Conservation (phyloP, 2,888 invertebrate genomes). For the Cryptocephalus primarius region DNA sequence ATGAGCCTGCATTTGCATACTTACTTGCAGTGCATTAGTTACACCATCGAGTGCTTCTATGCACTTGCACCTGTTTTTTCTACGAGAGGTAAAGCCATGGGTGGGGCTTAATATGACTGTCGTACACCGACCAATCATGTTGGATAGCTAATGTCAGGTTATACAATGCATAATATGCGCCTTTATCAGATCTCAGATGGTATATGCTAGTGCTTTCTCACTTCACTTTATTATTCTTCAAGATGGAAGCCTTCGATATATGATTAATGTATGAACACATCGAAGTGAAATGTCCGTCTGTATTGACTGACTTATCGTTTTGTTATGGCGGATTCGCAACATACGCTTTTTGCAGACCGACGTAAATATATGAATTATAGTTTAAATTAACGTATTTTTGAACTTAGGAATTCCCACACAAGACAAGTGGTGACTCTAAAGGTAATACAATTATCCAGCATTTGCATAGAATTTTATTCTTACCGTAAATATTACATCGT, state of each 20-base stretch:
- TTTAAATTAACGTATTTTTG: too few relatives aligned
- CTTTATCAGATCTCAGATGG: constrained; percentile 27
- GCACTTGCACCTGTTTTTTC: not conserved
- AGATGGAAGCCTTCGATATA: constrained; percentile 37
- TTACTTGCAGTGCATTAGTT: not conserved
- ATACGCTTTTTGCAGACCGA: too few relatives aligned
- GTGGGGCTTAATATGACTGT: not conserved
- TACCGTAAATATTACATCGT: too few relatives aligned
- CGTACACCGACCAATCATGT: constrained; percentile 34
- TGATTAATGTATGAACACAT: constrained; percentile 7
- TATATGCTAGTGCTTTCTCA: constrained; percentile 23
- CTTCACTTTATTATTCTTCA: constrained; percentile 32
- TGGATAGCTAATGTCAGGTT: constrained; percentile 37
- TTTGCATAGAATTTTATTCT: too few relatives aligned
- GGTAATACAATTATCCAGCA: too few relatives aligned
- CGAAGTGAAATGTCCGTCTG: not conserved
- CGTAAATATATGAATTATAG: too few relatives aligned
- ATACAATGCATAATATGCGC: constrained; percentile 35
- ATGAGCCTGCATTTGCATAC: too few relatives aligned
- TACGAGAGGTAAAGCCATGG: not conserved
- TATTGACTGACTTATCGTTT: too few relatives aligned
- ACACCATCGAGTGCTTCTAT: not conserved
- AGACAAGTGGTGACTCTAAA: too few relatives aligned
- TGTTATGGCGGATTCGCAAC: too few relatives aligned
- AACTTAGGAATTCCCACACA: too few relatives aligned